phyloP scores from a whole-genome alignment of 2,113 vertebrate species.

The Blennius ocellaris region DNA sequence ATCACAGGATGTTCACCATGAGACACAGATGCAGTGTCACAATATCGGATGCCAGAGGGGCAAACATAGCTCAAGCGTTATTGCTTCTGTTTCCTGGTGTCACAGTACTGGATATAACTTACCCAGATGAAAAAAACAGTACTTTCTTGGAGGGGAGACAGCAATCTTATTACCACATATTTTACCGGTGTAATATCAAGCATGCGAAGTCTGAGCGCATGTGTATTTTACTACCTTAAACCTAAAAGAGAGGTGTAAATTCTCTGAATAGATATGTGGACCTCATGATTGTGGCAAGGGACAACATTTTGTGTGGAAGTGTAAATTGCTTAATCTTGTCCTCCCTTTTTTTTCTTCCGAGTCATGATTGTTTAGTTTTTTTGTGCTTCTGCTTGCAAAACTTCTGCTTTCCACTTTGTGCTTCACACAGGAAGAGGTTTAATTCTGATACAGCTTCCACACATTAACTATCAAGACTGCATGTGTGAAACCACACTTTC shows the following conservation, averaged over 20 bases:
- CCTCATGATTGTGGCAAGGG: not conserved
- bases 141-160: not conserved
- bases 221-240: not conserved
- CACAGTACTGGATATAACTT: constrained; percentile 9
- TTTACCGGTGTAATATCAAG: not conserved
- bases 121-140: not conserved
- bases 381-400: constrained; percentile 38
- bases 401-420: constrained; percentile 39
- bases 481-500: not conserved
- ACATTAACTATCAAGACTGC: not conserved
- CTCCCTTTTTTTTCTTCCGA: not conserved
- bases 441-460: not conserved
- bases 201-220: not conserved
- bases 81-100: constrained; percentile 16
- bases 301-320: not conserved
- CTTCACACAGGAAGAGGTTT: constrained; percentile 35
- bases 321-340: not conserved
- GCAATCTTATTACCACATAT: not conserved
- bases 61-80: not conserved
- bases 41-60: constrained; percentile 5
- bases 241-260: not conserved
- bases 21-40: constrained; percentile 1
- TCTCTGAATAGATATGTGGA: not conserved
- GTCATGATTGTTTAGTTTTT: not conserved
- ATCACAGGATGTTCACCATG: not conserved